These are phyloP conservation scores for Napeogenes sylphis DNA, from an alignment of 2,888 invertebrate species.

Conservation along the genomic window DNA sequence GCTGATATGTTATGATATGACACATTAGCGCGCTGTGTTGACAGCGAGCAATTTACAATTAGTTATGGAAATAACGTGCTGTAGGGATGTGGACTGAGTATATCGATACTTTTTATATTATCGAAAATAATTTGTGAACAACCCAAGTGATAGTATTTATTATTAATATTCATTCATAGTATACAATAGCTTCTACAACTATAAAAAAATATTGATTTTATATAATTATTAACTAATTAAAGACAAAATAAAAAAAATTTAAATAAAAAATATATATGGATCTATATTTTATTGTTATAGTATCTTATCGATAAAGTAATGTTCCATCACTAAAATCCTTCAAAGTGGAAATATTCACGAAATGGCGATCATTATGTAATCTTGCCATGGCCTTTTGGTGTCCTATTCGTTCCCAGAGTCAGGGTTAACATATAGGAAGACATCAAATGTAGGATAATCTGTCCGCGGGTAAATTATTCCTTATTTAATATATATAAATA, in stretches of 20 bases:
- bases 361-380: slow-evolving; percentile 71
- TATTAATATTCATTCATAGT: too few relatives aligned
- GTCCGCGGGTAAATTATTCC: slow-evolving; percentile 3
- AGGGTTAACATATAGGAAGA: slow-evolving; percentile 32
- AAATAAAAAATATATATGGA: too few relatives aligned
- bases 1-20: slow-evolving; percentile 49
- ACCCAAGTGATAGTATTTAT: too few relatives aligned
- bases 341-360: slow-evolving; percentile 51
- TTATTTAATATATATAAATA: slow-evolving; percentile 1
- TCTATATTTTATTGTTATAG: too few relatives aligned
- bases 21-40: slow-evolving; percentile 72
- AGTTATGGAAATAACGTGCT: slow-evolving; percentile 69
- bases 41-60: slow-evolving; percentile 75
- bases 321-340: slow-evolving; percentile 37
- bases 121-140: too few relatives aligned
- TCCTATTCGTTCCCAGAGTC: slow-evolving; percentile 45
- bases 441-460: slow-evolving; percentile 29
- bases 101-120: slow-evolving; percentile 36
- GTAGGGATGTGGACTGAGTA: slow-evolving; percentile 41
- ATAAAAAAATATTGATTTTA: too few relatives aligned
- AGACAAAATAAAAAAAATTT: too few relatives aligned
- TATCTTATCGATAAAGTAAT: slow-evolving; percentile 10
- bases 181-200: too few relatives aligned
- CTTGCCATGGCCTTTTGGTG: slow-evolving; percentile 39
- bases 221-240: too few relatives aligned